Evolutionary conservation across 1,140 invertebrate species (phyloP).

Genomic region (Leguminivora glycinivorella): DNA sequence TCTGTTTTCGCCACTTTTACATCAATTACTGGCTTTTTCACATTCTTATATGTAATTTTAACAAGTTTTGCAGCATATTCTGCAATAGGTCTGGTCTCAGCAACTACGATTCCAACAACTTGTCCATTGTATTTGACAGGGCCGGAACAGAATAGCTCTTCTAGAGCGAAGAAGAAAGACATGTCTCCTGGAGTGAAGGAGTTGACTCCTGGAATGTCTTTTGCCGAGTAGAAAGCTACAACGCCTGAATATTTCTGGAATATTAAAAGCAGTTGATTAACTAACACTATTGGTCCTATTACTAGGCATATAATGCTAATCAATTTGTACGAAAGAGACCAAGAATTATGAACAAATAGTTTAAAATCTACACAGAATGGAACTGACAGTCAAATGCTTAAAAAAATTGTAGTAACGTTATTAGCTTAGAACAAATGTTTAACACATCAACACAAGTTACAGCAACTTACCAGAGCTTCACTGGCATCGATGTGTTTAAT

Average conservation of each 20-base stretch:
- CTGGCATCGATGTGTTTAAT: conserved; percentile 79
- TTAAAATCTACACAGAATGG: no score
- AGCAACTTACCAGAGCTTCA: conserved; percentile 79
- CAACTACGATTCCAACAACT: conserved; percentile 86
- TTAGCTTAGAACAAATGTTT: no score
- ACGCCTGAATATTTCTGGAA: conserved; percentile 84
- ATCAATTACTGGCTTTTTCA: conserved; percentile 47
- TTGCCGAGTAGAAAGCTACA: conserved; percentile 83
- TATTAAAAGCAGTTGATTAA: conserved; percentile 14
- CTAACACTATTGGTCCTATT: no score
- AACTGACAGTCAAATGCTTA: no score
- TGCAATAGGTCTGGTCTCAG: conserved; percentile 80
- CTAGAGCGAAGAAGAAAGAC: conserved; percentile 45
- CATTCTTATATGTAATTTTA: conserved; percentile 81
- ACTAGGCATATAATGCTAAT: no score
- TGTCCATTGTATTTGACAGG: conserved; percentile 84
- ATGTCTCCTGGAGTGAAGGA: conserved; percentile 58
- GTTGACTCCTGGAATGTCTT: conserved; percentile 88
- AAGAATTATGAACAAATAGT: no score
- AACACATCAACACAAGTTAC: no score
- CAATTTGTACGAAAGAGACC: no score
- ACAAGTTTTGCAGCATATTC: conserved; percentile 83
- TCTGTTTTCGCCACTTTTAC: conserved; percentile 51
- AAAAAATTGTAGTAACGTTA: no score
- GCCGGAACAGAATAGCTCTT: conserved; percentile 76